Evolutionary conservation across 2,797 vertebrate genomes (phyloP).

Genomic region (Buceros bicornis): DNA sequence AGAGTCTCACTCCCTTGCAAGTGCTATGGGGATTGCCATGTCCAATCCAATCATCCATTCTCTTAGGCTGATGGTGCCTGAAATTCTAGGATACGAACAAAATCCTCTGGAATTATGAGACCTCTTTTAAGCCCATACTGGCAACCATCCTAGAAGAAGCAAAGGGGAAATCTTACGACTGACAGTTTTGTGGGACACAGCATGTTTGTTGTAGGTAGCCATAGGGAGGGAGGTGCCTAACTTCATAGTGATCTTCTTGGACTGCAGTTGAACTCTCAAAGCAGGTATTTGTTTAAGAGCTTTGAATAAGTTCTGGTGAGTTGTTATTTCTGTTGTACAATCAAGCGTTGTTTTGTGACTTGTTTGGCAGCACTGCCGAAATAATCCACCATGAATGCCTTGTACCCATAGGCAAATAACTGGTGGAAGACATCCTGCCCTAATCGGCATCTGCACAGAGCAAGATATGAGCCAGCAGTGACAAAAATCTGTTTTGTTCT

Average conservation of each 20-base stretch:
- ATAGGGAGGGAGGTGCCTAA: background rate
- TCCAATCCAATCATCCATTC: background rate
- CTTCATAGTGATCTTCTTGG: background rate
- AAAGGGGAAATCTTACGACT: background rate
- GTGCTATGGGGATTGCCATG: background rate
- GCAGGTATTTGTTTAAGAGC: background rate
- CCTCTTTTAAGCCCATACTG: background rate
- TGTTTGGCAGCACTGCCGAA: background rate
- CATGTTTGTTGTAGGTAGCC: background rate
- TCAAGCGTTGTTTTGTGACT: background rate
- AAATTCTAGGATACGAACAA: background rate
- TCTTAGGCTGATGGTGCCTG: background rate
- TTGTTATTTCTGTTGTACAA: background rate
- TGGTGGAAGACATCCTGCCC: constrained; percentile 5
- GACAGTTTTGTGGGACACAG: background rate
- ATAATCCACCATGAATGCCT: background rate
- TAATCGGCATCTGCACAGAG: background rate
- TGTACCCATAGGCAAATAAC: background rate
- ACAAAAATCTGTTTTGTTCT: constrained; percentile 2
- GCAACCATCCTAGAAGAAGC: background rate
- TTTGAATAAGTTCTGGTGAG: background rate
- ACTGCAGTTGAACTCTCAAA: background rate
- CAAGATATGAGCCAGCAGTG: background rate
- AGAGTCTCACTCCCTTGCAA: background rate
- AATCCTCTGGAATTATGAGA: background rate